Evolutionary conservation across 2,888 invertebrate species (phyloP).

Genomic region (Synanthedon formicaeformis): DNA sequence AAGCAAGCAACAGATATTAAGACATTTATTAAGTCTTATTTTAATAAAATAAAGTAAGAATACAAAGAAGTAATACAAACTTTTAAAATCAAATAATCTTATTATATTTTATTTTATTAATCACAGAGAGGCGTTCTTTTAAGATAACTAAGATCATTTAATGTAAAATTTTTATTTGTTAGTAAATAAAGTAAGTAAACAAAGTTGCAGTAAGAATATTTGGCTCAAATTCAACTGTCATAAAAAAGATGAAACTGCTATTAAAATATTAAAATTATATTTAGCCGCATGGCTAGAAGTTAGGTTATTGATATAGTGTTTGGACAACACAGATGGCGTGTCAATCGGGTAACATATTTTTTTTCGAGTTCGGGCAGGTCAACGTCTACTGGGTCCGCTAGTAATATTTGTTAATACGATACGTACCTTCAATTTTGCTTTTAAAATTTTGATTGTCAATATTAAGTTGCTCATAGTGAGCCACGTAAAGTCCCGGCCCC

Average conservation of each 20-base stretch:
- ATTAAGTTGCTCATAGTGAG: slow-evolving; percentile 52
- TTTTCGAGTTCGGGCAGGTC: too few species aligned
- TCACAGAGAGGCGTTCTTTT: background rate
- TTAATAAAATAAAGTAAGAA: too few species aligned
- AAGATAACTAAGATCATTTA: background rate
- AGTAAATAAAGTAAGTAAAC: background rate
- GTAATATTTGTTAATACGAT: background rate
- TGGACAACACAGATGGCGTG: too few species aligned
- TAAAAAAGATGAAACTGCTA: background rate
- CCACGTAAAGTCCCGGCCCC: slow-evolving; percentile 55
- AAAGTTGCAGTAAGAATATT: background rate
- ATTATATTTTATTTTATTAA: background rate
- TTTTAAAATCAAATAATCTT: too few species aligned
- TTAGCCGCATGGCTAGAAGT: background rate
- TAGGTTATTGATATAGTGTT: too few species aligned
- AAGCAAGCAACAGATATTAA: too few species aligned
- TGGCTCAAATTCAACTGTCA: too few species aligned
- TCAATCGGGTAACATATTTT: too few species aligned
- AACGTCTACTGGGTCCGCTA: too few species aligned
- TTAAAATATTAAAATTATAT: background rate
- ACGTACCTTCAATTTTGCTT: slow-evolving; percentile 56
- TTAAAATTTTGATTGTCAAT: slow-evolving; percentile 50
- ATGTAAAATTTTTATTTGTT: background rate
- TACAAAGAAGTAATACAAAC: too few species aligned
- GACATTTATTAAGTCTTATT: too few species aligned